These are phyloP conservation scores for Pachyseris speciosa DNA, from an alignment of 64 coral and sea anemone genomes.

Conservation along the genomic window DNA sequence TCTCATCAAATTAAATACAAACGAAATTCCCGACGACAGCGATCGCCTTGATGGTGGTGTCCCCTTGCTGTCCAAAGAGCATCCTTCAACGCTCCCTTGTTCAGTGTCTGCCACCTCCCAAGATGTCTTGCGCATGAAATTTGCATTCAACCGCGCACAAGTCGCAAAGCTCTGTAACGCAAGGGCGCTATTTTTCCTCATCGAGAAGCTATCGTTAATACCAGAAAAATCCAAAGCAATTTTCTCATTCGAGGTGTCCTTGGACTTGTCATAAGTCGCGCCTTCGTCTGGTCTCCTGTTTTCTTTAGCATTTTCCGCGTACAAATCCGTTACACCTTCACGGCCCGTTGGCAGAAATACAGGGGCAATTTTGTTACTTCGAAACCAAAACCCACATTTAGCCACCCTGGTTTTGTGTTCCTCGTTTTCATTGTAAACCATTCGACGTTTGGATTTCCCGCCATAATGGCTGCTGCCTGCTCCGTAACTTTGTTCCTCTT, in stretches of 20 bases:
- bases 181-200: not conserved
- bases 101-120: not conserved
- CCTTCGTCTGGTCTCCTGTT: not conserved
- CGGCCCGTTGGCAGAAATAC: not conserved
- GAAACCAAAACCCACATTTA: not conserved
- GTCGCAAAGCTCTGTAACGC: slow-evolving; percentile 23
- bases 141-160: slow-evolving; percentile 31
- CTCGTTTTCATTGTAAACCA: not conserved
- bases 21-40: not conserved
- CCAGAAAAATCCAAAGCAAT: not conserved
- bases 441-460: not conserved
- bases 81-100: not conserved
- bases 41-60: not conserved
- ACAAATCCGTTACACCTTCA: not conserved
- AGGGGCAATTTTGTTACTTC: slow-evolving; percentile 17
- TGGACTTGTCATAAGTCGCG: not conserved
- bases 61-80: not conserved
- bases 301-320: not conserved
- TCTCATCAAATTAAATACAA: not conserved
- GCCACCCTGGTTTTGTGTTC: not conserved
- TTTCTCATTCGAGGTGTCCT: not conserved
- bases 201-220: not conserved
- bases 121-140: not conserved
- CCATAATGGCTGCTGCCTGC: not conserved
- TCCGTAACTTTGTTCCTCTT: not conserved